Percentiles rank a stretch among this genome's conserved stretches.
Conservation (phyloP, 1,140 invertebrate genomes). For the Drosophila kurseongensis region DNA sequence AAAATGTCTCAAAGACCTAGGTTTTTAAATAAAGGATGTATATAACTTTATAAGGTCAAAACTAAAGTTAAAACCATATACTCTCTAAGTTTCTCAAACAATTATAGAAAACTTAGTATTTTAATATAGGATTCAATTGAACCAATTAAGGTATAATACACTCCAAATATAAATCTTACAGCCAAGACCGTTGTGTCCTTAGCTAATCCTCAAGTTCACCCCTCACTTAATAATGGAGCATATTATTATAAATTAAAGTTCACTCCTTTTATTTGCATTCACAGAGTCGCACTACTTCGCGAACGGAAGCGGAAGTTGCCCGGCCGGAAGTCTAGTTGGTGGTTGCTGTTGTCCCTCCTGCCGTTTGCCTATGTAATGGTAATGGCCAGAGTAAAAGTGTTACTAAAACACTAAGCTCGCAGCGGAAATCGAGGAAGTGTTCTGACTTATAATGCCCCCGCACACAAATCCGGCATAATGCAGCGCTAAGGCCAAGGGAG, state of each 20-base stretch:
- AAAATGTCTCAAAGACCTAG: too few relatives aligned
- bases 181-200: too few relatives aligned
- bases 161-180: too few relatives aligned
- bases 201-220: too few relatives aligned
- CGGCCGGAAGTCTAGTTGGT: constrained; percentile 49
- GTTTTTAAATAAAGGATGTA: too few relatives aligned
- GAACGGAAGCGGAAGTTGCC: constrained; percentile 61
- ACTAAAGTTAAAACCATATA: too few relatives aligned
- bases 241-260: constrained; percentile 18
- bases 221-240: neutral
- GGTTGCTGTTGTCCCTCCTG: constrained; percentile 17
- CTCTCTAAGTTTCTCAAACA: too few relatives aligned
- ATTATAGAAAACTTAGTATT: too few relatives aligned
- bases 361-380: neutral
- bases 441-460: constrained; percentile 42
- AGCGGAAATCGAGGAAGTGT: constrained; percentile 48
- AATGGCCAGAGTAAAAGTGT: constrained; percentile 27
- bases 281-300: constrained; percentile 19
- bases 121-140: too few relatives aligned
- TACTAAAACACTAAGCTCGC: constrained; percentile 30
- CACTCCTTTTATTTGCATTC: constrained; percentile 33
- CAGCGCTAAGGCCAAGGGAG: constrained; percentile 21
- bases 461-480: constrained; percentile 37
- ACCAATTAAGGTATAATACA: too few relatives aligned
- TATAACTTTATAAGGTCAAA: too few relatives aligned